Base-by-base conservation (phyloP, 1,140 invertebrate species). In the Oryctes rhinoceros region DNA sequence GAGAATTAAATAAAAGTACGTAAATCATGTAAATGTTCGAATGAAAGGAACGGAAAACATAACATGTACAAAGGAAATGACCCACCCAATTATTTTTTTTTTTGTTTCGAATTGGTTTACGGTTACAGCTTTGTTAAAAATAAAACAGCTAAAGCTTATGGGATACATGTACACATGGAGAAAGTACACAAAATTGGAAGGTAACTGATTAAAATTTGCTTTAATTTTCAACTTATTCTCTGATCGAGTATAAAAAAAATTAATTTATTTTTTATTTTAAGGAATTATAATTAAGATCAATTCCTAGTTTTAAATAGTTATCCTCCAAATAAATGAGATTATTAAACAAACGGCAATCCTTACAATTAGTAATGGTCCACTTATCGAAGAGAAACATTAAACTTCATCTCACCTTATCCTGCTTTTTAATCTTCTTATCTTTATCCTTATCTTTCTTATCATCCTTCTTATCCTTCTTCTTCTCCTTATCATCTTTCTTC, bases 381-480 rank as follows among this genome's bases (percentile, higher is more conserved):
- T 74, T 30, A 35, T 74, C 24, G 35, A 76, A 76, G 20, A 44
- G 18, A 76, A 76, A 76, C 39, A 47, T 76, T 47, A n/a, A 47
- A 35, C 24, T 74, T 37, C 81, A 81, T 81, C 88, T 85, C 79
- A 87, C 85, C 88, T 87, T 86, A 83, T 91, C 91, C 86, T 91
- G 90, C 84, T 93, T 92, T 84, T 92, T 92, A 81, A 86, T 85
- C 79, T 89, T 86, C 84, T 91, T 90, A 82, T 92, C 88, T 88
- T 93, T 86, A 83, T 84, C 81, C 83, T 87, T 86, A 84, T 89
- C 81, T 86, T 94, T 92, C 85, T 93, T 93, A 79, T 94, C 92
- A 59, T 92, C 91, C 78, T 88, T 86, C 35, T 88, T 84, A 86
- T 94, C 94, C 85, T 94, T 94, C 78, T 87, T 87, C 82, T 91